These are phyloP conservation scores for Paedocypris micromegethes DNA, from an alignment of 2,797 vertebrate genomes.

Conservation along the genomic window DNA sequence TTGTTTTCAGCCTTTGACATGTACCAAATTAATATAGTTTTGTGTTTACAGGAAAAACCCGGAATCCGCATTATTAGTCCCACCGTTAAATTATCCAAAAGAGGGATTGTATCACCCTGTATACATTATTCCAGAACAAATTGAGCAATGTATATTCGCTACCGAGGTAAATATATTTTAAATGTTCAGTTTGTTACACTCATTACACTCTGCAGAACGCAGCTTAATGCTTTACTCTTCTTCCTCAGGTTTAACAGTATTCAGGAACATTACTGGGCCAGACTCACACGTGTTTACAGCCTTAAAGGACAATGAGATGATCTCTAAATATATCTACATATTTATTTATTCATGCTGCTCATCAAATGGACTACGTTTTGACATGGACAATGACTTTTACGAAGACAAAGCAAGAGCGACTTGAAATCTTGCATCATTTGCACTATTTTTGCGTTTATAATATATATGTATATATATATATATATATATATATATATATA, in stretches of 20 bases:
- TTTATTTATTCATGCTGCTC: conserved; percentile 76
- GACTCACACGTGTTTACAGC: conserved; percentile 57
- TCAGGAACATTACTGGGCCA: conserved; percentile 34
- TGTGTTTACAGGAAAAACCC: conserved; percentile 60
- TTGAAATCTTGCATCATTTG: conserved; percentile 62
- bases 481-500: conserved; percentile 15
- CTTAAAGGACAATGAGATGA: conserved; percentile 48
- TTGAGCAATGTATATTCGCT: conserved; percentile 73
- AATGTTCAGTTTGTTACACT: neutral
- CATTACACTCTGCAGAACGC: neutral
- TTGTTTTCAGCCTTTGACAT: neutral
- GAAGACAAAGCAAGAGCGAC: conserved; percentile 43
- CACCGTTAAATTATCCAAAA: conserved; percentile 58
- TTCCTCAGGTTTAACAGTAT: conserved; percentile 62
- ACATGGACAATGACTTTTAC: conserved; percentile 39
- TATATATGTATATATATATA: conserved; percentile 3
- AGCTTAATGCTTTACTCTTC: conserved; percentile 39
- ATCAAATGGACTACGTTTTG: conserved; percentile 53
- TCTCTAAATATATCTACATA: conserved; percentile 53
- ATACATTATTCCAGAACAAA: conserved; percentile 70
- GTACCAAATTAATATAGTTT: neutral
- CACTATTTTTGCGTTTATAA: conserved; percentile 61
- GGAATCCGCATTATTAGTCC: conserved; percentile 57
- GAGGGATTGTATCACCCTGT: conserved; percentile 69
- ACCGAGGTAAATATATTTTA: conserved; percentile 70